Evolutionary conservation across 1,140 invertebrate species (phyloP), one percentile per base, ranked within the genome.

Genomic region (Platyura marginata): DNA sequence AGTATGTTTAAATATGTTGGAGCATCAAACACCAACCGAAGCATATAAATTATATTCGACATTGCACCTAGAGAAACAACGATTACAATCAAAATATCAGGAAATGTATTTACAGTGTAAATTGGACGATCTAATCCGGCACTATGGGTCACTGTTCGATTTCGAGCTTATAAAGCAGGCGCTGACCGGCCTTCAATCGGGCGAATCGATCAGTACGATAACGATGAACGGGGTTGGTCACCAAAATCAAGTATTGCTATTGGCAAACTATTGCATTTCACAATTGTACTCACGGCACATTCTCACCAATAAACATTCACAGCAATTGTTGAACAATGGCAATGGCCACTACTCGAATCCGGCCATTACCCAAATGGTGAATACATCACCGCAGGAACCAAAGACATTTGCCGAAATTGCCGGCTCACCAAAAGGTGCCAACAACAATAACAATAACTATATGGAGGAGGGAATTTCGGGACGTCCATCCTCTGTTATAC

Each of bases 221-320:
- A 40, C 33, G 16, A 38, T 18, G 57, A 20, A 53, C 57, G 13
- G 57, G 54, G 15, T 53, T 53, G 47, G 58, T 18, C 63, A 67
- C 38, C 71, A 72, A 46, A 72, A 74, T 48, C 76, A 77, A 2
- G 70, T 81, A 33, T 58, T 81, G 22, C 76, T 81, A 51, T 65
- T 82, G 20, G 75, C 77, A 3, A 81, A 80, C 49, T 79, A 78
- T 48, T 81, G 74, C 54, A 77, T 74, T 69, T 75, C 75, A 5
- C 74, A 77, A 49, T 56, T 81, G n/a, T 81, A 78, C 56, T 72
- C 75, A 25, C 67, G 75, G 32, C 75, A 79, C 49, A 65, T 77
- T 2, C 49, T 75, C 2, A 66, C 68, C 39, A 74, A 74, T 49
- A 71, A 71, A 9, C 40, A 44, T 25, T 20, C 32, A 19, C 38